Base-by-base conservation (phyloP, 2,797 vertebrate genomes). In the Acestrorhynchus altus region DNA sequence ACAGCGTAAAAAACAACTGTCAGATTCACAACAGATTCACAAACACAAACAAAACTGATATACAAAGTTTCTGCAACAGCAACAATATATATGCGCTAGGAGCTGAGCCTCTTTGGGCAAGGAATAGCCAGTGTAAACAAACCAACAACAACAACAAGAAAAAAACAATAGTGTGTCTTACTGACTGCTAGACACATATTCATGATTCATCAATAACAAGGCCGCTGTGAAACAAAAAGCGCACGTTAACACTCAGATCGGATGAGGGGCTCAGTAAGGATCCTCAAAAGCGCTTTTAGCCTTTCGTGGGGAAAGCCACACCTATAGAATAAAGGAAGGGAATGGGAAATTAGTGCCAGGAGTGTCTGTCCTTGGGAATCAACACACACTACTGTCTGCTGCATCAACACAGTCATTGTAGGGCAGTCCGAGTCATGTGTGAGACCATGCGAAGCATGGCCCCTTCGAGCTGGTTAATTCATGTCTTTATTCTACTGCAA, bases 221-320 rank as follows among this genome's bases (percentile, higher is more conserved):
- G 93, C 92, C 94, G 93, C 93, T 94, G 85, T 86, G 93, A 95
- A 93, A 93, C 91, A 93, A 82, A 35, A 95, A 95, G 94, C 91
- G 92, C 94, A 72, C 68, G 77, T 81, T 95, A 95, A 95, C 87
- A 93, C 93, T 95, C 93, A 91, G 94, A 94, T 94, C 89, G 94
- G 93, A 93, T 93, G 94, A 94, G 93, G 91, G 92, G 92, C 92
- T 94, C 94, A 91, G 92, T 95, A 94, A 95, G 94, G 95, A 92
- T 94, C 90, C 93, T 93, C 93, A 95, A 94, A 94, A 94, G 94
- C 93, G 92, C 93, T 94, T 86, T 85, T 95, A 95, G 94, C 94
- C 94, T 94, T 96, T 95, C 91, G 92, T 94, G 92, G 94, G 94
- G 94, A 95, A 96, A 94, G 94, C 94, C 95, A 96, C 93, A 95